Percentiles rank a stretch among this genome's conserved stretches.
Conservation (phyloP, 2,797 vertebrate genomes). For the Peromyscus melanophrys region DNA sequence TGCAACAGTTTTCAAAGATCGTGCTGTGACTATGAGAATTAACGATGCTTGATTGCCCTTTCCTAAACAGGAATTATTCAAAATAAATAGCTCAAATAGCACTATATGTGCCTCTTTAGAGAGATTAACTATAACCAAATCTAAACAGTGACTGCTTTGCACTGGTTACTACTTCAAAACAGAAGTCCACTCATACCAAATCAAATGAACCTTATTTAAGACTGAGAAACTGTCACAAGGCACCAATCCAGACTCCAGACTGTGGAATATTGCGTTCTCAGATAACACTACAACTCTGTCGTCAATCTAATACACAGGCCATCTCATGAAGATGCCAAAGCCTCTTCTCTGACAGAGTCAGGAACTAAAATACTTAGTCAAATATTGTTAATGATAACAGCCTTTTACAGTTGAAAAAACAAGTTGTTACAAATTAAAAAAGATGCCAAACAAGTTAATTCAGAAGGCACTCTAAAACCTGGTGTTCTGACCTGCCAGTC, state of each 20-base stretch:
- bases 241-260: background rate
- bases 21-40: background rate
- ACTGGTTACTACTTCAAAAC: conserved; percentile 20
- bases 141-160: conserved; percentile 37
- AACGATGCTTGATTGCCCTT: background rate
- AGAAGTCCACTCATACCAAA: background rate
- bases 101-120: background rate
- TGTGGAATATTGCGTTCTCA: background rate
- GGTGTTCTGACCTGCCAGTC: background rate
- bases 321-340: conserved; percentile 48
- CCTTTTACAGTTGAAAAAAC: conserved; percentile 54
- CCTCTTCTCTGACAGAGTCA: conserved; percentile 39
- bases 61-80: background rate
- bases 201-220: background rate
- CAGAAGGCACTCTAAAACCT: background rate
- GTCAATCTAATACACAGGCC: background rate
- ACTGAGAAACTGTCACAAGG: background rate
- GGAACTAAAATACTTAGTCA: conserved; percentile 10
- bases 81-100: background rate
- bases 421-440: conserved; percentile 29
- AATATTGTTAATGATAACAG: conserved; percentile 8
- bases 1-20: background rate
- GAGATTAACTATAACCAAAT: background rate
- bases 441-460: background rate
- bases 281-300: background rate